These are phyloP conservation scores for Lindbergichthys nudifrons DNA, from an alignment of 2,797 vertebrate genomes.

Conservation along the genomic window DNA sequence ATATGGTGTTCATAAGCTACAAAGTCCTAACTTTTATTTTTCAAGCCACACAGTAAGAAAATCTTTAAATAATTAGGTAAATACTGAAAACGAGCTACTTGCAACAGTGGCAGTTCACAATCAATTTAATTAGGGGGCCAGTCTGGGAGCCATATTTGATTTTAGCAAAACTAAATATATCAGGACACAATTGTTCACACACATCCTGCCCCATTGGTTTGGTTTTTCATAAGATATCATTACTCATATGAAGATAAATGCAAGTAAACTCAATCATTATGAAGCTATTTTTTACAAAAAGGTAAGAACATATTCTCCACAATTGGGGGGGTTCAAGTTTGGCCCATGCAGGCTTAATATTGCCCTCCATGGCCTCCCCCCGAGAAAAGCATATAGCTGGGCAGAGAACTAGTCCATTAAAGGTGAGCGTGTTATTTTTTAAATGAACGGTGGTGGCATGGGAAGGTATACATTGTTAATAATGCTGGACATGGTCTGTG, in stretches of 20 bases:
- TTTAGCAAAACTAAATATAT: too few species aligned
- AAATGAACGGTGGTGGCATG: not conserved
- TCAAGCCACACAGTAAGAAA: not conserved
- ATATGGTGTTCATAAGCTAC: not conserved
- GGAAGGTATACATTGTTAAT: constrained; percentile 24
- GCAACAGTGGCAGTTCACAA: too few species aligned
- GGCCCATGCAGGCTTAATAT: not conserved
- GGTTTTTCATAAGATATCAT: too few species aligned
- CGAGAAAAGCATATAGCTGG: not conserved
- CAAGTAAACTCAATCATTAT: not conserved
- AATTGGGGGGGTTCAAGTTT: too few species aligned
- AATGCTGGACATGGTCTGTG: constrained; percentile 23
- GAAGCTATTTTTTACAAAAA: not conserved
- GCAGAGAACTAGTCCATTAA: not conserved
- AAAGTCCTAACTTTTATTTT: not conserved
- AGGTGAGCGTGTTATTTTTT: not conserved
- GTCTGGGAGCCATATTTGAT: too few species aligned
- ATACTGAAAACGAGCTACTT: not conserved
- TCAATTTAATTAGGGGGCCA: too few species aligned
- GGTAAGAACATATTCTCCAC: not conserved
- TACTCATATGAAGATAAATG: too few species aligned
- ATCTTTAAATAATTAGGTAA: too few species aligned
- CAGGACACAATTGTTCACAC: too few species aligned
- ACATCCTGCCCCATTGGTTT: too few species aligned
- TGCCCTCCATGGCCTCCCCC: not conserved